Evolutionary conservation across 2,797 vertebrate species (phyloP), one percentile per base, ranked within the genome.

Genomic region (Rhabdophis nuchalis): DNA sequence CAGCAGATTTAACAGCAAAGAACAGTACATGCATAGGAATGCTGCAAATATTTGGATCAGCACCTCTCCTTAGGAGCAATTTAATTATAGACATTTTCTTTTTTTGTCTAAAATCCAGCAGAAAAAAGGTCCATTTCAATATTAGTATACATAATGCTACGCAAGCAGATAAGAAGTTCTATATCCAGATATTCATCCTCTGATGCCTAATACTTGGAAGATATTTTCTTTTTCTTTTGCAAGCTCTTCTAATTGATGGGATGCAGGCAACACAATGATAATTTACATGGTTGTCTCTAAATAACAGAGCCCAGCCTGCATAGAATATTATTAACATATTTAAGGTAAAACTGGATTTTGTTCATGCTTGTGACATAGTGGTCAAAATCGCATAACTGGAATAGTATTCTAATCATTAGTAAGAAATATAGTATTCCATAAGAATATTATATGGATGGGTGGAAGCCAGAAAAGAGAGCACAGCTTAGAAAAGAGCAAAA

Each of bases 21-120:
- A 99, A 98, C 27, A 99, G 96, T 89, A 96, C 96, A 1, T 98
- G 97, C 97, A 98, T 96, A 18, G 98, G 98, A n/a, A 98, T 94
- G 11, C 61, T 82, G 96, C 97, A 97, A 23, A 94, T 87, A 7
- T 98, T 98, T n/a, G 98, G 98, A 96, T 99, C 98, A 0, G 98
- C 98, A 14, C 98, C 98, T 6, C 98, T 96, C 0, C 85, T 94
- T 95, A 99, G 92, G 86, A 99, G 96, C 64, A 99, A 93, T 36
- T 96, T 94, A 92, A 99, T 96, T 56, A 98, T 99, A 85, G 90
- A 91, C 97, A 98, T 97, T 91, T 95, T 95, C 52, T 50, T 94
- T 13, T 94, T 94, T 57, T 95, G 96, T 88, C 98, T 99, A 96
- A 11, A 91, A 85, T 64, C 53, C 61, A 61, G 50, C 36, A 94